Conservation (phyloP, 2,888 invertebrate species). For the Polia nebulosa region DNA sequence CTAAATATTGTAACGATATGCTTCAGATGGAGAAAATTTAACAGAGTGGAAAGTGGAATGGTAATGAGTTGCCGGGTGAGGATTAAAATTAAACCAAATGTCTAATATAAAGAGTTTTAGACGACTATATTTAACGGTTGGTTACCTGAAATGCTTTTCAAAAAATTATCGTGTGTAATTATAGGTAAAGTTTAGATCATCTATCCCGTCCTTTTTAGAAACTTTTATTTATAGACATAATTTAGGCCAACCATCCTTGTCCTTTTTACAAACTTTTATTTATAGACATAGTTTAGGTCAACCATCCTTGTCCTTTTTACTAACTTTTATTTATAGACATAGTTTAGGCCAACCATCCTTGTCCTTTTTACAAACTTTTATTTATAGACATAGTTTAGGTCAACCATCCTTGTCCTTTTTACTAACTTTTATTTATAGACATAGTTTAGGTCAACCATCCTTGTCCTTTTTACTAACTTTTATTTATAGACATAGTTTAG, state of each 20-base stretch:
- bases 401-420: no score
- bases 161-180: not conserved
- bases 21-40: slow-evolving; percentile 5
- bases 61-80: not conserved
- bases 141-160: not conserved
- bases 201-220: not conserved
- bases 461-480: no score
- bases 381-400: no score
- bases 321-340: no score
- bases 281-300: not conserved
- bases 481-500: no score
- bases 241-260: no score
- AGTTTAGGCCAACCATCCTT: no score
- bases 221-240: no score
- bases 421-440: no score
- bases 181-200: not conserved
- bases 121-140: not conserved
- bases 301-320: not conserved
- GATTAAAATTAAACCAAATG: slow-evolving; percentile 5
- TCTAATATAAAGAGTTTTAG: not conserved
- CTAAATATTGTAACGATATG: not conserved
- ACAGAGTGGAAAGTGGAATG: slow-evolving; percentile 8
- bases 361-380: no score
- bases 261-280: no score
- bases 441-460: no score